phyloP scores from a whole-genome alignment of 2,113 vertebrate genomes.

The Sylvietta virens region DNA sequence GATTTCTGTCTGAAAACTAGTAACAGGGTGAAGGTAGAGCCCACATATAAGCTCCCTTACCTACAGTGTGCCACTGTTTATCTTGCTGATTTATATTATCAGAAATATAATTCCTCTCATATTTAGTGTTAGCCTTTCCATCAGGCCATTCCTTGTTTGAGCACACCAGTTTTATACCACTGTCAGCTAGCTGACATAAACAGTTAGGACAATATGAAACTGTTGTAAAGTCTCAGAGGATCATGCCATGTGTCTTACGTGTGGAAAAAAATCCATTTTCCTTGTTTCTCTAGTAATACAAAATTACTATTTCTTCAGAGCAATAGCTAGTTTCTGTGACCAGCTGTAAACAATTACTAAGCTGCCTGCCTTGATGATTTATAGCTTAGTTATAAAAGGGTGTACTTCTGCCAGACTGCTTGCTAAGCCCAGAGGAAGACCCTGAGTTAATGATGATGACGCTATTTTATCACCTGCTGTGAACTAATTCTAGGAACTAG shows the following conservation, averaged over 20 bases:
- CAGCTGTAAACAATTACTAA: conserved; percentile 58
- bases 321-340: neutral
- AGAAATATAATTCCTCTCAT: neutral
- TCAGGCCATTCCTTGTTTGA: neutral
- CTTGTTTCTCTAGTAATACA: neutral
- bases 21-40: neutral
- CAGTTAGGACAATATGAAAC: neutral
- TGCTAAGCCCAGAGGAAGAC: conserved; percentile 40
- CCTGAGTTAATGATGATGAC: conserved; percentile 5
- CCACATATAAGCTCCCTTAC: neutral
- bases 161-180: neutral
- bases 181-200: neutral
- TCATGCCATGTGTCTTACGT: neutral
- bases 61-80: neutral
- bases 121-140: neutral
- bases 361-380: conserved; percentile 28
- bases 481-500: conserved; percentile 46
- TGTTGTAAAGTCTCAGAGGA: neutral
- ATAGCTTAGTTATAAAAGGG: conserved; percentile 16
- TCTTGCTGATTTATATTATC: neutral
- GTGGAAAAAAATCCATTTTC: neutral
- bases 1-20: neutral
- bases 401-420: conserved; percentile 21
- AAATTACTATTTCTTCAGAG: neutral
- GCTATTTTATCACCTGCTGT: conserved; percentile 48